phyloP scores from a whole-genome alignment of 2,888 invertebrate genomes.

The Diaphora mendica region DNA sequence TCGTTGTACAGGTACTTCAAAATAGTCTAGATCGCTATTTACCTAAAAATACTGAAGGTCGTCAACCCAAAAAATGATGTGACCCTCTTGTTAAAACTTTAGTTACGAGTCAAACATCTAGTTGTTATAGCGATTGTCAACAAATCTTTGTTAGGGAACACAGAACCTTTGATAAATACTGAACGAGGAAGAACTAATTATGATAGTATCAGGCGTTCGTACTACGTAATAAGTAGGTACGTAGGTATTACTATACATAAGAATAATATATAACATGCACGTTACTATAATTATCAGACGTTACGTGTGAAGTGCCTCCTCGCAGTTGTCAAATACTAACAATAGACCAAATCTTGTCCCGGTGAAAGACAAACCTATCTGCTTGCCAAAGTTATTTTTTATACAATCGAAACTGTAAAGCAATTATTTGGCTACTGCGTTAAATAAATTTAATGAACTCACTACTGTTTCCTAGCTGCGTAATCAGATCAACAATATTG shows the following conservation, averaged over 20 bases:
- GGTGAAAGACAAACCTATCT: slow-evolving; percentile 51
- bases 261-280: slow-evolving; percentile 5
- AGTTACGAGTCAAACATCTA: not conserved
- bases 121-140: not conserved
- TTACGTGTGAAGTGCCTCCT: slow-evolving; percentile 36
- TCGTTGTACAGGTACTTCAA: not conserved
- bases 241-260: not conserved
- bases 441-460: slow-evolving; percentile 32
- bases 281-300: slow-evolving; percentile 34
- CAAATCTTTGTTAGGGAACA: not conserved
- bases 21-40: not conserved
- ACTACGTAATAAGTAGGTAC: not conserved
- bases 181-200: not conserved
- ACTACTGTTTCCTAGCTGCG: slow-evolving; percentile 24
- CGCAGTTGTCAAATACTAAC: slow-evolving; percentile 48
- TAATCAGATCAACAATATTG: slow-evolving; percentile 42
- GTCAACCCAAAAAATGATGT: not conserved
- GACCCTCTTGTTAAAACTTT: not conserved
- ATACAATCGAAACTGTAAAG: slow-evolving; percentile 46
- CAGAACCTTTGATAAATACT: not conserved
- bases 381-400: slow-evolving; percentile 54
- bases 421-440: slow-evolving; percentile 38
- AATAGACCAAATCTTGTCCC: slow-evolving; percentile 52
- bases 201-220: not conserved
- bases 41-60: not conserved